Evolutionary conservation across 2,113 vertebrate genomes (phyloP), one percentile per base, ranked within the genome.

Genomic region (Oryzias celebensis): DNA sequence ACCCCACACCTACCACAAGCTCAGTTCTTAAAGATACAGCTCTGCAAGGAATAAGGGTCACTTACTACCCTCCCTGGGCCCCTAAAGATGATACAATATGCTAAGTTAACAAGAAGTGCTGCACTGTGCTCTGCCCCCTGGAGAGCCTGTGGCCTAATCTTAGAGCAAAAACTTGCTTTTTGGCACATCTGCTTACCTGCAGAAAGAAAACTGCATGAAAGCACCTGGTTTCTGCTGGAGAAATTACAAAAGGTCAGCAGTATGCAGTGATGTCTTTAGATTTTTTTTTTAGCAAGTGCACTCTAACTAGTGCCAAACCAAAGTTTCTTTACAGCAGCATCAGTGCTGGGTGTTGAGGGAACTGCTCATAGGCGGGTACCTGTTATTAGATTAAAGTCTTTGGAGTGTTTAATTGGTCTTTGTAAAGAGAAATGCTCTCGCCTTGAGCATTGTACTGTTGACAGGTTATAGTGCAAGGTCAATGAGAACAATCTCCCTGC

Each of bases 191-290:
- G 47, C 52, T 65, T 43, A 20, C 42, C 72, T 57, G 68, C 66
- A 67, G 70, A 81, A 66, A 81, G 81, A 83, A 81, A 84, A 81
- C 54, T 66, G 73, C 77, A 83, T 83, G 75, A 79, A 82, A 75
- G 68, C 62, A 62, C 54, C 65, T 64, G 26, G 50, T 53, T 78
- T 24, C 64, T 65, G 55, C 67, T 62, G 48, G 26, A 62, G 41
- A 55, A 80, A 75, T 73, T 77, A 53, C 52, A 20, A 53, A 46
- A 48, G 50, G 59, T 71, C 50, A 55, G 56, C 47, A 52, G 28
- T 46, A 26, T 48, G 10, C 54, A 58, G 43, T 16, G 45, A 42
- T 48, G 46, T 70, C 49, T 52, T 41, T 13, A 44, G 16, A 31
- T 26, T 26, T 26, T 26, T 26, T 26, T 26, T 26, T 26, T 26